Evolutionary conservation across 1,140 invertebrate species (phyloP).

Genomic region (Brachionus asplanchnoidis): DNA sequence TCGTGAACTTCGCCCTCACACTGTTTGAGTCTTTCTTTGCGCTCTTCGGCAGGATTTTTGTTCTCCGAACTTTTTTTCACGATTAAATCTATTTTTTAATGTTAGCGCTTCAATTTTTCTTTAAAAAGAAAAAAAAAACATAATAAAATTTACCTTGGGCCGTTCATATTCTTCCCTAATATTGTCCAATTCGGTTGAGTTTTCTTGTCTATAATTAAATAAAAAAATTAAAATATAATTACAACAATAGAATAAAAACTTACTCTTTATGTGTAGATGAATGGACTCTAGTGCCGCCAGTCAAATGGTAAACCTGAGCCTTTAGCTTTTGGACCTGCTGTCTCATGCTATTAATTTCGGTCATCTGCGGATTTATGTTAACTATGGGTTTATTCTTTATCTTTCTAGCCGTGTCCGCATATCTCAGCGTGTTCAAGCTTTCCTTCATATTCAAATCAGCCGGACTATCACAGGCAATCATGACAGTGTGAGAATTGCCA

Average conservation of each 20-base stretch:
- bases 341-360: constrained; percentile 53
- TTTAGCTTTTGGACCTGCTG: constrained; percentile 52
- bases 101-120: constrained; percentile 67
- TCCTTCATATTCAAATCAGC: constrained; percentile 84
- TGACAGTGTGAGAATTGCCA: no score
- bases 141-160: constrained; percentile 43
- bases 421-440: constrained; percentile 78
- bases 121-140: no score
- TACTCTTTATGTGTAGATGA: background rate
- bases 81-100: constrained; percentile 68
- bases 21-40: constrained; percentile 69
- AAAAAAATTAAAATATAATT: background rate
- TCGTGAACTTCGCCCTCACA: constrained; percentile 71
- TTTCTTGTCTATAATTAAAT: background rate
- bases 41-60: constrained; percentile 60
- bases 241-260: constrained; percentile 42
- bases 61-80: background rate
- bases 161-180: constrained; percentile 46
- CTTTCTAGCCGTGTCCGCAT: constrained; percentile 78
- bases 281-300: background rate
- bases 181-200: constrained; percentile 43
- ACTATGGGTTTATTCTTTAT: constrained; percentile 89
- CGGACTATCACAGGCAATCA: constrained; percentile 87
- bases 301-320: constrained; percentile 44
- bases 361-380: constrained; percentile 72